Percentiles rank a stretch among this genome's conserved stretches.
Conservation (phyloP, 2,113 vertebrate species). For the Entosphenus tridentatus region DNA sequence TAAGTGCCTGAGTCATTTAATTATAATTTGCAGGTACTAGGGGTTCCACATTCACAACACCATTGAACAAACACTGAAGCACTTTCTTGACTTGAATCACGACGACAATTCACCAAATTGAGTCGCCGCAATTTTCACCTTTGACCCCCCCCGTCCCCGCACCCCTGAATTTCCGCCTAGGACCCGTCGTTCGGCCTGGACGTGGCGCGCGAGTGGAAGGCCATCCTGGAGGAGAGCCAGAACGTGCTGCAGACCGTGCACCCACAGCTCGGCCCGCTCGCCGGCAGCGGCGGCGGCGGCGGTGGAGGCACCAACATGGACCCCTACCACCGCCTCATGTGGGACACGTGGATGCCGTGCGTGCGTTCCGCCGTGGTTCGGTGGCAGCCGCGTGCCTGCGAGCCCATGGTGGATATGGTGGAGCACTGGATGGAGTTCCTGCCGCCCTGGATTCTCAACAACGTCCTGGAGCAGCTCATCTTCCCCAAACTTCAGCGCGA, state of each 20-base stretch:
- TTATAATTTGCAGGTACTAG: no score
- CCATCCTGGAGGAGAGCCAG: conserved; percentile 57
- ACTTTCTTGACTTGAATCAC: no score
- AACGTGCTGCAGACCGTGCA: conserved; percentile 22
- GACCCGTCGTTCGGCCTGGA: conserved; percentile 53
- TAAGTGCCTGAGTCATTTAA: no score
- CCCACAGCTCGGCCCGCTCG: not conserved
- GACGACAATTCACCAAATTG: no score
- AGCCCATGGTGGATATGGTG: conserved; percentile 73
- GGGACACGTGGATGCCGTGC: conserved; percentile 81
- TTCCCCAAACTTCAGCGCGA: conserved; percentile 88
- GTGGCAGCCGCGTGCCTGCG: conserved; percentile 73
- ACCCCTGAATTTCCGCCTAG: conserved; percentile 21
- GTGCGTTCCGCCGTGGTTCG: conserved; percentile 40
- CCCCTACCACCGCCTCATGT: conserved; percentile 79
- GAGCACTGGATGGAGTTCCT: conserved; percentile 62
- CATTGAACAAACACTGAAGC: no score
- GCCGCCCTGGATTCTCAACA: conserved; percentile 64
- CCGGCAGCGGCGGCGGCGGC: conserved; percentile 22
- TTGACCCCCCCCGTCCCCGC: not conserved
- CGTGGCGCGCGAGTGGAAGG: conserved; percentile 66
- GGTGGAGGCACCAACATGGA: conserved; percentile 55
- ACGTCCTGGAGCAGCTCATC: conserved; percentile 72
- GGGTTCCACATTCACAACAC: no score
- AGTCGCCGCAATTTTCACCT: not conserved